A percentile compares a stretch with the other conserved stretches of the same genome.
Conservation (phyloP, 2,888 invertebrate genomes). For the Dione juno region DNA sequence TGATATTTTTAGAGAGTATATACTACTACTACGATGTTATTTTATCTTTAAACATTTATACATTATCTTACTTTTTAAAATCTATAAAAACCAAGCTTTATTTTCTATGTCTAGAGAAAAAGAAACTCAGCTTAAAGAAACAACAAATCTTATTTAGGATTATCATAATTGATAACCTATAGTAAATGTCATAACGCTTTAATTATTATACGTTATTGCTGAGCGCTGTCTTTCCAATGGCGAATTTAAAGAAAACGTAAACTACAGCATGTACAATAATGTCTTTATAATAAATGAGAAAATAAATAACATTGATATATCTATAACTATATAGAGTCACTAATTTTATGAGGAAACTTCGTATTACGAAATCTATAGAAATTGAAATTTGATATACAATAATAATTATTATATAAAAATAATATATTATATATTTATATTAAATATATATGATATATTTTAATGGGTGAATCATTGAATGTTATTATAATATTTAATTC, state of each 20-base stretch:
- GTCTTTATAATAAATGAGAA: background rate
- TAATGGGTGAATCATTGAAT: no score
- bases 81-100: no score
- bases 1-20: no score
- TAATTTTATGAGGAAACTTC: background rate
- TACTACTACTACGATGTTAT: no score
- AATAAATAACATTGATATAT: background rate
- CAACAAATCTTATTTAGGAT: background rate
- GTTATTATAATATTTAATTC: no score
- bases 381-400: background rate
- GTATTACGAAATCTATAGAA: background rate
- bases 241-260: slow-evolving; percentile 25
- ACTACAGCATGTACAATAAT: slow-evolving; percentile 23
- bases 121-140: background rate
- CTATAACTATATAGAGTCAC: no score
- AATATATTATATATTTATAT: no score
- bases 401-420: no score
- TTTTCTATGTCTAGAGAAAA: no score
- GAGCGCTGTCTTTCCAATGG: slow-evolving; percentile 18
- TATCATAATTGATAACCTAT: background rate
- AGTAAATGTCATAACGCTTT: background rate
- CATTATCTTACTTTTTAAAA: no score
- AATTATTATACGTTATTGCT: slow-evolving; percentile 1
- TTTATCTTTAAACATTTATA: no score
- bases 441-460: no score